Conservation (phyloP, 2,888 invertebrate genomes). For the Ochropacha duplaris region DNA sequence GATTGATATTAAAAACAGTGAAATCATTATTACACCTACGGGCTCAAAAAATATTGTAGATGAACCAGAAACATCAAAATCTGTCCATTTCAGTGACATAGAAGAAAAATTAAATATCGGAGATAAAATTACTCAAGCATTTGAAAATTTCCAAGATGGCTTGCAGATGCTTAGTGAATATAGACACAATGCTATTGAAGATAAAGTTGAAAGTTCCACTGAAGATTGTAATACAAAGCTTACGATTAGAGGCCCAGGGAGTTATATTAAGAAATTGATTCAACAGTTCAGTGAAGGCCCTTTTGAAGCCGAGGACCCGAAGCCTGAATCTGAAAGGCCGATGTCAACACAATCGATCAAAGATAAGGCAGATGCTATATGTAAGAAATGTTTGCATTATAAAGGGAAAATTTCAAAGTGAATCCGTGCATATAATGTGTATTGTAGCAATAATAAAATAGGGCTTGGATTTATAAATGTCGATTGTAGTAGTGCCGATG, state of each 20-base stretch:
- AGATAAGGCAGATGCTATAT: slow-evolving; percentile 75
- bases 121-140: slow-evolving; percentile 60
- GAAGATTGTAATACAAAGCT: slow-evolving; percentile 57
- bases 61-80: slow-evolving; percentile 32
- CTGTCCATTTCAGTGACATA: slow-evolving; percentile 51
- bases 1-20: slow-evolving; percentile 68
- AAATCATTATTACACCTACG: slow-evolving; percentile 73
- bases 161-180: slow-evolving; percentile 60
- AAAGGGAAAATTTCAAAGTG: slow-evolving; percentile 71
- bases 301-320: slow-evolving; percentile 65
- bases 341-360: slow-evolving; percentile 63
- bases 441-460: not conserved
- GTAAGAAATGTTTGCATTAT: slow-evolving; percentile 79
- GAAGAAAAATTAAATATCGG: slow-evolving; percentile 69
- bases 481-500: no score
- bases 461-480: not conserved
- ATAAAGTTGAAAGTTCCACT: slow-evolving; percentile 35
- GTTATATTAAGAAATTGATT: slow-evolving; percentile 75
- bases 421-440: slow-evolving; percentile 11
- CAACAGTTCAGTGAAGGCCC: slow-evolving; percentile 79
- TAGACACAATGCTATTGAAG: slow-evolving; percentile 40
- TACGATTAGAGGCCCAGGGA: slow-evolving; percentile 72
- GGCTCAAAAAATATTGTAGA: slow-evolving; percentile 52
- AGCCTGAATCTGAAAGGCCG: slow-evolving; percentile 65
- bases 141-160: slow-evolving; percentile 69